Percentiles rank a stretch among this genome's conserved stretches.
Evolutionary conservation across 53 echinoderm and acorn worm species (phyloP).

Genomic region (Echinarachnius parma): DNA sequence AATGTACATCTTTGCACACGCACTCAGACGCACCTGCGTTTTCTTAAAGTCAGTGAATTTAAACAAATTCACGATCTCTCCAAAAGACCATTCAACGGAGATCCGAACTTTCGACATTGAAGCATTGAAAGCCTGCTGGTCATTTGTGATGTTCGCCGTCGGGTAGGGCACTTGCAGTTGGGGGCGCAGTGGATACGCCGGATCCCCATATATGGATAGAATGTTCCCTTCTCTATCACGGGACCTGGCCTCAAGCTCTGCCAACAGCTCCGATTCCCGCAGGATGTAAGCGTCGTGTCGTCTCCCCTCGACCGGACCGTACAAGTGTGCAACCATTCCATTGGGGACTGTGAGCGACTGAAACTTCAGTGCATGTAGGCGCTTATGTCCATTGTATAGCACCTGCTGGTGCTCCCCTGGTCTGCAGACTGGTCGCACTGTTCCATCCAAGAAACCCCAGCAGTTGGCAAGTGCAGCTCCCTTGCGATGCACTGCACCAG

Average conservation of each 20-base stretch:
- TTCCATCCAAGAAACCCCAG: constrained; percentile 64
- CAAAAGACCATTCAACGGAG: constrained; percentile 38
- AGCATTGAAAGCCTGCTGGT: constrained; percentile 26
- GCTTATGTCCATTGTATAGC: constrained; percentile 55
- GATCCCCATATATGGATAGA: too few species aligned
- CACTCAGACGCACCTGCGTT: constrained; percentile 26
- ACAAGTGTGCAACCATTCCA: too few species aligned
- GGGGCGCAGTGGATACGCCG: constrained; percentile 41
- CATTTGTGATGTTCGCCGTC: constrained; percentile 7
- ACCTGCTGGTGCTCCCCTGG: constrained; percentile 47
- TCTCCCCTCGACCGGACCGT: too few species aligned
- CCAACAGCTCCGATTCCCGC: too few species aligned
- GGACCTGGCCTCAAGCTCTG: too few species aligned
- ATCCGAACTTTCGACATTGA: constrained; percentile 44
- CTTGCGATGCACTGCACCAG: constrained; percentile 22
- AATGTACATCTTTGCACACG: constrained; percentile 48
- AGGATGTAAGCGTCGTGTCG: too few species aligned
- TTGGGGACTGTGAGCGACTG: too few species aligned
- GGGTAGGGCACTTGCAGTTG: constrained; percentile 49
- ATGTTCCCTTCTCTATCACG: too few species aligned
- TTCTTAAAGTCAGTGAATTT: constrained; percentile 41
- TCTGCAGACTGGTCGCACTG: constrained; percentile 58
- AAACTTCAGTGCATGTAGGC: too few species aligned
- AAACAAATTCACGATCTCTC: constrained; percentile 32
- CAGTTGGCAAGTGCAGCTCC: constrained; percentile 52